A percentile compares a stretch with the other conserved stretches of the same genome.
These are phyloP conservation scores for Chrysomela aeneicollis DNA, from an alignment of 2,888 invertebrate species.

Conservation along the genomic window DNA sequence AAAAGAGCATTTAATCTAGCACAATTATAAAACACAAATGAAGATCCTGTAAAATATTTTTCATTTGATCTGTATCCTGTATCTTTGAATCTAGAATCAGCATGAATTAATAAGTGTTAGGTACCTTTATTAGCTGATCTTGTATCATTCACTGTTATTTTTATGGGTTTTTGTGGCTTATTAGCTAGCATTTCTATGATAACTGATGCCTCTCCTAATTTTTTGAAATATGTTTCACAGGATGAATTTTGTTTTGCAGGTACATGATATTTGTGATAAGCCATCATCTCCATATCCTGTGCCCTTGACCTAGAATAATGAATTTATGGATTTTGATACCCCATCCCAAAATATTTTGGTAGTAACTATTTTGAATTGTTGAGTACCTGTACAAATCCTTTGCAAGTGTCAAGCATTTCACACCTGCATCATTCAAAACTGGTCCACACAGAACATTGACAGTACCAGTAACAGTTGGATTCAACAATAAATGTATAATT, in stretches of 20 bases:
- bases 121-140: conserved; percentile 49
- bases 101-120: conserved; percentile 22
- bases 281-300: conserved; percentile 71
- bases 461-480: conserved; percentile 54
- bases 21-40: conserved; percentile 81
- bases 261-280: conserved; percentile 73
- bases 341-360: too few species aligned
- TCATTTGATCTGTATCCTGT: conserved; percentile 12
- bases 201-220: conserved; percentile 72
- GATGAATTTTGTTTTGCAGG: conserved; percentile 63
- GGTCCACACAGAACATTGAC: conserved; percentile 65
- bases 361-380: too few species aligned
- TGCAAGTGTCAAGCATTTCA: conserved; percentile 62
- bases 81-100: neutral
- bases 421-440: conserved; percentile 67
- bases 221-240: conserved; percentile 66
- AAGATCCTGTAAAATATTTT: conserved; percentile 65
- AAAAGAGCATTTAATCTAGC: conserved; percentile 75
- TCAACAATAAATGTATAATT: conserved; percentile 16
- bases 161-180: conserved; percentile 69
- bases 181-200: conserved; percentile 74
- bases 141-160: conserved; percentile 59
- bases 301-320: conserved; percentile 64
- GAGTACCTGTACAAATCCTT: conserved; percentile 67
- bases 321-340: neutral